A percentile compares a stretch with the other conserved stretches of the same genome.
Evolutionary conservation across 2,888 invertebrate genomes (phyloP).

Genomic region (Sclerodermus sp.): DNA sequence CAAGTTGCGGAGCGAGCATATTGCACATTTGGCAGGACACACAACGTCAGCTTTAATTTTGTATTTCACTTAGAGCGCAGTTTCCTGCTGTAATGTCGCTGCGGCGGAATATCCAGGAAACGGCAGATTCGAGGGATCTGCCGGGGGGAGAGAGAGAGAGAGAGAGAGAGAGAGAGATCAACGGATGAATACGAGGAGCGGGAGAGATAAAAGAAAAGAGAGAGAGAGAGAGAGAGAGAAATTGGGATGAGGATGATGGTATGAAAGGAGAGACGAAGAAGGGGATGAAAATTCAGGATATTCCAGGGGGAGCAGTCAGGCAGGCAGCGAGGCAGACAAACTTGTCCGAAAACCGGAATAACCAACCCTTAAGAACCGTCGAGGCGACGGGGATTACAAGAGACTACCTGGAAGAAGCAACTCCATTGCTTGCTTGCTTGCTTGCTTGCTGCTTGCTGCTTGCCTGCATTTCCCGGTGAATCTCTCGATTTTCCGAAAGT

Average conservation of each 20-base stretch:
- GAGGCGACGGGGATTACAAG: constrained; percentile 20
- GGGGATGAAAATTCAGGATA: not conserved
- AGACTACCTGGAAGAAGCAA: not conserved
- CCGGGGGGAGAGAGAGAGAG: constrained; percentile 1
- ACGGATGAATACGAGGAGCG: no score
- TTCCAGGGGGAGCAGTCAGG: constrained; percentile 16
- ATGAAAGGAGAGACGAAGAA: no score
- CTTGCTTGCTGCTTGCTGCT: no score
- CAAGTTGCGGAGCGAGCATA: constrained; percentile 5
- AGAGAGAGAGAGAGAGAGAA: no score
- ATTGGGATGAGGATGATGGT: no score
- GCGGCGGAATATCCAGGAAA: not conserved
- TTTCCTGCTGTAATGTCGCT: constrained; percentile 5
- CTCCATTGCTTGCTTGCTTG: not conserved
- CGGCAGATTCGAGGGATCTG: constrained; percentile 2
- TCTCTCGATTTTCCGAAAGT: constrained; percentile 14
- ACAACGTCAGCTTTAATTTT: constrained; percentile 1
- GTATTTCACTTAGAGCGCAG: constrained; percentile 1
- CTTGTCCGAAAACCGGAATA: constrained; percentile 26
- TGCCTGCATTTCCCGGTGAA: constrained; percentile 9
- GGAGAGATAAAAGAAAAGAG: no score
- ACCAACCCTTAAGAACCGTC: constrained; percentile 28
- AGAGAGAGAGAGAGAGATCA: not conserved
- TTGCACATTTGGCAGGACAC: not conserved
- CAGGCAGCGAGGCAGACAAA: constrained; percentile 20